phyloP scores from a whole-genome alignment of 1,140 invertebrate genomes.

The Leptonema lineaticorne region DNA sequence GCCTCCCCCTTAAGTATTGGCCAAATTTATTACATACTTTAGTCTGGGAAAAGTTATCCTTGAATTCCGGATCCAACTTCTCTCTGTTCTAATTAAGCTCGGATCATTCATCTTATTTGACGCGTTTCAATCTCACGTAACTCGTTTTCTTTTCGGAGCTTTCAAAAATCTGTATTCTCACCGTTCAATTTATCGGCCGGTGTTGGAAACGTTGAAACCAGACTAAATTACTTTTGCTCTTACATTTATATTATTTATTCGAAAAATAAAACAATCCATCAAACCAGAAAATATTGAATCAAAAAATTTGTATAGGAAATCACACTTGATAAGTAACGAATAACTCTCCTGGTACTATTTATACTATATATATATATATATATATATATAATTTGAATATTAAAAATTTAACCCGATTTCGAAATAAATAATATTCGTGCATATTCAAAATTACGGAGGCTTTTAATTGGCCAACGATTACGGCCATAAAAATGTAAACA shows the following conservation, averaged over 20 bases:
- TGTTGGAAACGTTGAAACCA: background rate
- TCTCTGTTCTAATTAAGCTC: constrained; percentile 15
- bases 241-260: background rate
- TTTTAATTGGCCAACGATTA: constrained; percentile 27
- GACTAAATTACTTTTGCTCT: background rate
- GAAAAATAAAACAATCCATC: background rate
- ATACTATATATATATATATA: too few species aligned
- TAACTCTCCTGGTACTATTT: too few species aligned
- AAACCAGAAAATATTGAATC: too few species aligned
- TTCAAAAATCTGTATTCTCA: constrained; percentile 10
- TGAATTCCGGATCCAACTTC: constrained; percentile 12
- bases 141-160: constrained; percentile 12
- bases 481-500: constrained; percentile 30
- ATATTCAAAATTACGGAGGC: constrained; percentile 1
- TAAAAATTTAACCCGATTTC: background rate
- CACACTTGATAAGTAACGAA: too few species aligned
- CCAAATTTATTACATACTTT: constrained; percentile 6
- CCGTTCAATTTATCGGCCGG: constrained; percentile 11
- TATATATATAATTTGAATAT: too few species aligned
- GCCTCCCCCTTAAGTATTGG: background rate
- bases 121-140: constrained; percentile 15
- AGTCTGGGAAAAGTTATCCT: background rate
- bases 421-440: background rate
- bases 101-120: constrained; percentile 18
- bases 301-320: too few species aligned